Evolutionary conservation across 2,888 invertebrate species (phyloP), one percentile per base, ranked within the genome.

Genomic region (Lycophotia porphyrea): DNA sequence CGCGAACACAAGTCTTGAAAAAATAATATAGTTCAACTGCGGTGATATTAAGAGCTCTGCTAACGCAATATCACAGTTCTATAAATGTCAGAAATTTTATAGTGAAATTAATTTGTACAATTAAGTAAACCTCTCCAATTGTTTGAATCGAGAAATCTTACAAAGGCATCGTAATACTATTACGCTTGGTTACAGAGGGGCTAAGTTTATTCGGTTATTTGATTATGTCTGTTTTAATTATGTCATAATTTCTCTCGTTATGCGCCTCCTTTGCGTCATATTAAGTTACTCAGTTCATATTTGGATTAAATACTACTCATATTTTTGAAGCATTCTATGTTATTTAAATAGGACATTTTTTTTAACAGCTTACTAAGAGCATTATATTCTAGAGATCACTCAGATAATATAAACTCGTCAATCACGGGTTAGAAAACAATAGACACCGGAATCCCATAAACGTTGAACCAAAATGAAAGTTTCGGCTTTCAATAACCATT

Each of bases 71-170:
- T 49, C 27, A 52, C 58, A 68, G 72, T 55, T 81, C 63, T 49
- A 44, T 72, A 68, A 76, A 75, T 24, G 63, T 60, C 63, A 71
- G 36, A 81, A 68, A 61, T 42, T 61, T 65, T 58, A 18, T 61
- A 71, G 74, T 76, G 66, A 76, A 83, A 79, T 86, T 27, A 71
- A 73, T 83, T 83, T 63, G 39, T 58, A 74, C 55, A 87, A 85
- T 74, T 76, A 63, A 77, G 81, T 77, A 66, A 76, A 77, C 72
- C 75, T 67, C 49, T 78, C 70, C 69, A 71, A 80, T 74, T 81
- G 47, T 67, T 74, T 76, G 74, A 76, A 68, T 78, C 70, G 58
- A 18, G 39, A 65, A 78, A 72, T 71, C 69, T 79, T 74, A 77
- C 64, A 80, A 84, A 80, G 77, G 71, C 64, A 58, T 66, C 64